These are phyloP conservation scores for Mandrillus leucophaeus DNA, from an alignment of 2,113 vertebrate genomes.

Conservation along the genomic window DNA sequence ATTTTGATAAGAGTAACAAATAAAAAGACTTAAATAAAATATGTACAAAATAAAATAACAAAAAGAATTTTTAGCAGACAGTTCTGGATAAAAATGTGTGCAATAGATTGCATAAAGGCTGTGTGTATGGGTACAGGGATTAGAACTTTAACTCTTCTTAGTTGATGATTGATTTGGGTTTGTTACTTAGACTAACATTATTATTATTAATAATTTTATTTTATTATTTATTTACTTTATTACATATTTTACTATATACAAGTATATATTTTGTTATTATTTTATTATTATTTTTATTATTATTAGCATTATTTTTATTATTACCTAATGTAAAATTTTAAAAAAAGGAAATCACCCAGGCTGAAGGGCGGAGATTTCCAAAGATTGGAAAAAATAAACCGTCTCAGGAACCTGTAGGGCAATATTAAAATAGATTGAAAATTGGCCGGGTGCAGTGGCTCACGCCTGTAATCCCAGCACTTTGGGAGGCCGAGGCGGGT, in stretches of 20 bases:
- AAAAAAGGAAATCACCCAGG: neutral
- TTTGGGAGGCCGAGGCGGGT: too few species aligned
- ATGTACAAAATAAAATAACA: too few species aligned
- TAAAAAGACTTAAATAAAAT: neutral
- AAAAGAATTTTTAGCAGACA: neutral
- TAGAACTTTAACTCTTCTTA: neutral
- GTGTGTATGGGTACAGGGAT: neutral
- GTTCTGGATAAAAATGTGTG: neutral
- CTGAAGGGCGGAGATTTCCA: neutral
- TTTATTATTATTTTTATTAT: too few species aligned
- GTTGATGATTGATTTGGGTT: neutral
- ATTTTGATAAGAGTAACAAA: neutral
- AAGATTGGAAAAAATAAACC: neutral
- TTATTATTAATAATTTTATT: too few species aligned
- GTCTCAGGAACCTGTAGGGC: neutral
- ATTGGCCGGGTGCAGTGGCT: too few species aligned
- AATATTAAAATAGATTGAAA: neutral
- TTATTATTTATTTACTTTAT: too few species aligned
- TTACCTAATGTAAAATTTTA: neutral
- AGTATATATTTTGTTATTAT: too few species aligned
- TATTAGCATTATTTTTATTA: too few species aligned
- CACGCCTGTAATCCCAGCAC: too few species aligned
- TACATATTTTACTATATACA: too few species aligned
- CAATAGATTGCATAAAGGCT: neutral
- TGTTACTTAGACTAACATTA: conserved; percentile 2